Percentiles rank a stretch among this genome's conserved stretches.
These are phyloP conservation scores for Phaethornis superciliosus DNA, from an alignment of 2,113 vertebrate species.

Conservation along the genomic window DNA sequence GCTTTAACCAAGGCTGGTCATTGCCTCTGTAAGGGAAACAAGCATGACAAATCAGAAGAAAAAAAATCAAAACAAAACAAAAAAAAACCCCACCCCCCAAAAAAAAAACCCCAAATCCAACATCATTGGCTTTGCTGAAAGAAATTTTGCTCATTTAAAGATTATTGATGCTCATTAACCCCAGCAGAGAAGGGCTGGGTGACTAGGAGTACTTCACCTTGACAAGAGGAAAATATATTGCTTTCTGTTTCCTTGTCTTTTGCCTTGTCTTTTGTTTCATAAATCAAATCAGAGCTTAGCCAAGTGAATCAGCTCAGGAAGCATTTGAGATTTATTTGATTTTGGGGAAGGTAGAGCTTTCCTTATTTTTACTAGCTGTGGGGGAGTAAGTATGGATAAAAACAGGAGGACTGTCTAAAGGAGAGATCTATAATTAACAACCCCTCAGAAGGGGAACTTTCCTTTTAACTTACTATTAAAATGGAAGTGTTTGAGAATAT, in stretches of 20 bases:
- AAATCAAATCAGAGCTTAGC: constrained; percentile 38
- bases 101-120: no score
- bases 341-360: constrained; percentile 49
- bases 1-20: constrained; percentile 4
- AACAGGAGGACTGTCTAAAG: constrained; percentile 43
- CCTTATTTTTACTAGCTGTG: constrained; percentile 42
- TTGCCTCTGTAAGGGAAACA: constrained; percentile 55
- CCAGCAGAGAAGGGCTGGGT: constrained; percentile 8
- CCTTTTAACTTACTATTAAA: constrained; percentile 57
- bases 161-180: constrained; percentile 11
- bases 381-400: constrained; percentile 44
- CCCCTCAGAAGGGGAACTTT: constrained; percentile 53
- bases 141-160: constrained; percentile 51
- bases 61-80: not conserved
- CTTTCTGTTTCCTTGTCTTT: constrained; percentile 26
- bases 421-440: constrained; percentile 68
- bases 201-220: constrained; percentile 43
- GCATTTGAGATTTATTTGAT: constrained; percentile 50
- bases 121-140: not conserved
- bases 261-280: constrained; percentile 27
- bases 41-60: constrained; percentile 60
- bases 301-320: constrained; percentile 61
- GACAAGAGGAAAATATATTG: not conserved
- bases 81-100: no score
- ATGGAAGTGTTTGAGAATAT: constrained; percentile 13